Base-by-base conservation (phyloP, 1,140 invertebrate species). In the Bathynomus jamesi region DNA sequence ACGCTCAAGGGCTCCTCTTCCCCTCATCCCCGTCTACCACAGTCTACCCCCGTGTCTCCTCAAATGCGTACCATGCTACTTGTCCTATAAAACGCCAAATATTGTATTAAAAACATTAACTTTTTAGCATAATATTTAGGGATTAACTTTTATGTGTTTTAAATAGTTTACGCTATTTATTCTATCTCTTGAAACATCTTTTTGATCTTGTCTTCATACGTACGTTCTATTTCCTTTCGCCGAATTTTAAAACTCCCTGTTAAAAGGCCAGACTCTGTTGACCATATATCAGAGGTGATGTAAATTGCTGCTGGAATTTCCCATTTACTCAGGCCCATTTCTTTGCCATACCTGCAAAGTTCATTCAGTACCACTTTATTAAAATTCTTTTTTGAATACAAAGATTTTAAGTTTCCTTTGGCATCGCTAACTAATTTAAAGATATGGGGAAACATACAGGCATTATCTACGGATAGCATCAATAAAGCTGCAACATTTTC, bases 171-270 rank as follows among this genome's bases (percentile, higher is more conserved):
- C 21, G 46, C 11, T 21, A 13, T 53, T 11, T 13, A 11, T 53
- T 53, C 46, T 21, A 67, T 31, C 13, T 53, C 63, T 11, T 63
- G 89, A 82, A 97, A 98, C 92, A 98, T 95, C 74, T 89, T 85
- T 79, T 93, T 91, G 79, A 98, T 94, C 82, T 95, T 91, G 67
- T 89, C 86, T 82, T 93, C 88, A 84, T 96, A 98, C 78, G 88
- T 87, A 70, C 95, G 91, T 82, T 96, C 91, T 68, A 98, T 95
- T 79, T 94, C 90, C 86, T 95, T 96, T 75, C 96, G 86, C 83
- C 96, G 96, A 76, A 98, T 85, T 84, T 99, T 98, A 82, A 97
- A 94, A 53, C 96, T 95, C 75, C 96, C 96, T n/a, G 96, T 98
- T 0, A 87, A 93, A 13, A 98, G 86, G 53, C 94, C 95, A 87